phyloP scores from a whole-genome alignment of 2,797 vertebrate species.

The Danio aesculapii region DNA sequence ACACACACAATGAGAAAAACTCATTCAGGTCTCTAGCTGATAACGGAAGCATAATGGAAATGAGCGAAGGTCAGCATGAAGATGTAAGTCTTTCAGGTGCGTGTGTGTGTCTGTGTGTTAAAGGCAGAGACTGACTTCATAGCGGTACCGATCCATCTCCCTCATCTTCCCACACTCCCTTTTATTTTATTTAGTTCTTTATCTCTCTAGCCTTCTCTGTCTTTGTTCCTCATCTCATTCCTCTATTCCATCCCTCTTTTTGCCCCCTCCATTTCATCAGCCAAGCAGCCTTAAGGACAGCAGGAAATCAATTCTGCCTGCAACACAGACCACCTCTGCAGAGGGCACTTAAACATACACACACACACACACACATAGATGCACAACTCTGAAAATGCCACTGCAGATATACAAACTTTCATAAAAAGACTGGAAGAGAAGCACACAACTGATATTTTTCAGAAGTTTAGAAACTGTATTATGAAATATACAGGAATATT shows the following conservation, averaged over 20 bases:
- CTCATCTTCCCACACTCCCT: slow-evolving; percentile 17
- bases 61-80: slow-evolving; percentile 22
- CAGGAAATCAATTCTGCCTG: slow-evolving; percentile 50
- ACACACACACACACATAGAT: slow-evolving; percentile 3
- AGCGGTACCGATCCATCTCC: slow-evolving; percentile 22
- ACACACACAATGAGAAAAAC: not conserved
- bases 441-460: not conserved
- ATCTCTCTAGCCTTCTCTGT: slow-evolving; percentile 26
- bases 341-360: slow-evolving; percentile 40
- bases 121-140: slow-evolving; percentile 26
- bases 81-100: slow-evolving; percentile 31
- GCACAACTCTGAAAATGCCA: slow-evolving; percentile 9
- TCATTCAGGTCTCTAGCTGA: slow-evolving; percentile 29
- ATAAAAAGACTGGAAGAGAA: not conserved
- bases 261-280: slow-evolving; percentile 43
- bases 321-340: slow-evolving; percentile 50
- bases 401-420: slow-evolving; percentile 29
- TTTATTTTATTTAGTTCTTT: slow-evolving; percentile 43
- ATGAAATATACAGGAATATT: not conserved
- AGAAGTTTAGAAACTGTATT: not conserved
- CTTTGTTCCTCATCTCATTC: slow-evolving; percentile 25
- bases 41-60: slow-evolving; percentile 24
- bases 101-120: not conserved
- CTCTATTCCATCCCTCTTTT: slow-evolving; percentile 13
- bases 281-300: slow-evolving; percentile 42